phyloP scores from a whole-genome alignment of 2,888 invertebrate genomes.

The Athalia cordata region DNA sequence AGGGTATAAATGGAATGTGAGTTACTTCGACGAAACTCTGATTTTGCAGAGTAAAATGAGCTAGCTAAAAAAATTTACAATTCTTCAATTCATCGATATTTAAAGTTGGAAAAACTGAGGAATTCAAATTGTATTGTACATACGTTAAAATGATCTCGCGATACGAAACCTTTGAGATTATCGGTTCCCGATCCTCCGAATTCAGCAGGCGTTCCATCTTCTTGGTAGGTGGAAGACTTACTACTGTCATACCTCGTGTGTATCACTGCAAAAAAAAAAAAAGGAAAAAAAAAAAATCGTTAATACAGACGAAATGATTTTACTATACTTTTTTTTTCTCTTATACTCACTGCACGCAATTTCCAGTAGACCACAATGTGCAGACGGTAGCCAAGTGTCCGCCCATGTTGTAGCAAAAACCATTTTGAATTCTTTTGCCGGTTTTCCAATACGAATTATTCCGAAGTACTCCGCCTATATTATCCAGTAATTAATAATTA shows the following conservation, averaged over 20 bases:
- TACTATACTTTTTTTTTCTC: background rate
- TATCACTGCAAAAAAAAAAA: constrained; percentile 73
- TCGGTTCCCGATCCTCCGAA: constrained; percentile 76
- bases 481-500: constrained; percentile 37
- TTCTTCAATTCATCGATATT: too few relatives aligned
- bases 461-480: constrained; percentile 75
- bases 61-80: constrained; percentile 72
- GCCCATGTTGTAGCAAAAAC: constrained; percentile 75
- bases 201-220: constrained; percentile 78
- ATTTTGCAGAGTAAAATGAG: constrained; percentile 75
- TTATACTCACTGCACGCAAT: constrained; percentile 74
- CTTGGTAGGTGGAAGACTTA: constrained; percentile 79
- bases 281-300: background rate
- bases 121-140: constrained; percentile 57
- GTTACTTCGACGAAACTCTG: constrained; percentile 85
- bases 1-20: constrained; percentile 78
- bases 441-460: constrained; percentile 72
- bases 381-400: constrained; percentile 74
- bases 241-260: constrained; percentile 82
- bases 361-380: constrained; percentile 69
- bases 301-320: constrained; percentile 21
- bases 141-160: constrained; percentile 80
- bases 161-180: constrained; percentile 80
- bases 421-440: constrained; percentile 73
- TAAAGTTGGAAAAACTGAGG: background rate